Evolutionary conservation across 2,797 vertebrate genomes (phyloP).

Genomic region (Enteromius thamalakanensis): DNA sequence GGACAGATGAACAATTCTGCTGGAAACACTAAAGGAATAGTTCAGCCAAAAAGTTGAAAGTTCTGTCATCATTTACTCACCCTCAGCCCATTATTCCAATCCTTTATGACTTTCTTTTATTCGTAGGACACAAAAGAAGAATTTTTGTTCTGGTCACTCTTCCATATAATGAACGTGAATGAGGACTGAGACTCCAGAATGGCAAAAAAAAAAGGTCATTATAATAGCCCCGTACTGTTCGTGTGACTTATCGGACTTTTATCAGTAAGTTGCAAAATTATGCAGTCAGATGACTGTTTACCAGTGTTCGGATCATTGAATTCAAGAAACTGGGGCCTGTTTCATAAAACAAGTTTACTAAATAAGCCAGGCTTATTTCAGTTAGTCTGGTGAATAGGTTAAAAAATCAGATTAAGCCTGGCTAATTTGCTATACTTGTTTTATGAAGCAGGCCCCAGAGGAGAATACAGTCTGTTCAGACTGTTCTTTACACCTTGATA

Average conservation of each 20-base stretch:
- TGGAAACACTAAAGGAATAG: constrained; percentile 11
- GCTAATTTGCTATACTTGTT: no score
- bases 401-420: no score
- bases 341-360: no score
- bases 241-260: not conserved
- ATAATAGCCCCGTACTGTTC: not conserved
- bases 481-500: not conserved
- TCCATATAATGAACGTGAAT: not conserved
- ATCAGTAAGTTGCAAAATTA: not conserved
- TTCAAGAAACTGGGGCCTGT: constrained; percentile 1
- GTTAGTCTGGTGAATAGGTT: no score
- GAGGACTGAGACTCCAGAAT: not conserved
- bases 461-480: no score
- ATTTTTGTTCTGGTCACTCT: constrained; percentile 1
- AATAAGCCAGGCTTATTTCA: no score
- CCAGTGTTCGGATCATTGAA: not conserved
- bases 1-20: not conserved
- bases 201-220: not conserved
- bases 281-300: not conserved
- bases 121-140: not conserved
- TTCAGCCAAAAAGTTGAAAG: constrained; percentile 12
- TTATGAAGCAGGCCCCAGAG: no score
- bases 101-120: not conserved
- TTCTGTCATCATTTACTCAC: constrained; percentile 14
- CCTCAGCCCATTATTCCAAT: not conserved